These are phyloP conservation scores for Micropterix aruncella DNA, from an alignment of 2,888 invertebrate genomes.

Conservation along the genomic window DNA sequence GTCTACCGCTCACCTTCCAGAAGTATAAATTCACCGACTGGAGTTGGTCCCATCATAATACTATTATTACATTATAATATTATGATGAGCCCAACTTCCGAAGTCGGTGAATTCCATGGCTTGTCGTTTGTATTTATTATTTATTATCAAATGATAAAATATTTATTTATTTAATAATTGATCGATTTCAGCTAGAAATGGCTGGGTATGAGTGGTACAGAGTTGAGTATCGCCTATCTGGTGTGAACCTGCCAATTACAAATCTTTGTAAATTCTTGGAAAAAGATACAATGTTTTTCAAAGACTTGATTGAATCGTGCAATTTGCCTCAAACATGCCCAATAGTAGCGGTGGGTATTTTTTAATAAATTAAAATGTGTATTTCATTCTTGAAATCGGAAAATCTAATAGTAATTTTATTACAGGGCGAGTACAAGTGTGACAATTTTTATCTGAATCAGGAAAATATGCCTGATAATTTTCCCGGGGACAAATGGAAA, in stretches of 20 bases:
- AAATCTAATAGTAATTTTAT: not conserved
- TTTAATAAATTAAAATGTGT: no score
- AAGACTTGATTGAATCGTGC: not conserved
- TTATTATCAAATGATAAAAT: no score
- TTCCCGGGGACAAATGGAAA: not conserved
- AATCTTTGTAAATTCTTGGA: not conserved
- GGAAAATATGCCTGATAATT: not conserved
- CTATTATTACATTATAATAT: no score
- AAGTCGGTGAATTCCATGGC: no score
- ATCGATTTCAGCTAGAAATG: not conserved
- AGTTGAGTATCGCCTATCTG: not conserved
- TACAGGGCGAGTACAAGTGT: not conserved
- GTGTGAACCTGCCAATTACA: not conserved
- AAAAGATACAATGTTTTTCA: not conserved
- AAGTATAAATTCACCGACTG: no score
- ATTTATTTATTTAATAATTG: not conserved
- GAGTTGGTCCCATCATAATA: no score
- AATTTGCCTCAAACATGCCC: not conserved
- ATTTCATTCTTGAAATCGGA: no score
- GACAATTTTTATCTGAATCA: not conserved
- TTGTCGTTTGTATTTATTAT: no score
- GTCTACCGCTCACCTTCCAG: no score
- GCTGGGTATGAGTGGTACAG: not conserved
- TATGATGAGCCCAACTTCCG: no score
- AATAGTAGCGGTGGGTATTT: not conserved